Conservation (phyloP, 2,888 invertebrate genomes). For the Caenorhabditis sp. region DNA sequence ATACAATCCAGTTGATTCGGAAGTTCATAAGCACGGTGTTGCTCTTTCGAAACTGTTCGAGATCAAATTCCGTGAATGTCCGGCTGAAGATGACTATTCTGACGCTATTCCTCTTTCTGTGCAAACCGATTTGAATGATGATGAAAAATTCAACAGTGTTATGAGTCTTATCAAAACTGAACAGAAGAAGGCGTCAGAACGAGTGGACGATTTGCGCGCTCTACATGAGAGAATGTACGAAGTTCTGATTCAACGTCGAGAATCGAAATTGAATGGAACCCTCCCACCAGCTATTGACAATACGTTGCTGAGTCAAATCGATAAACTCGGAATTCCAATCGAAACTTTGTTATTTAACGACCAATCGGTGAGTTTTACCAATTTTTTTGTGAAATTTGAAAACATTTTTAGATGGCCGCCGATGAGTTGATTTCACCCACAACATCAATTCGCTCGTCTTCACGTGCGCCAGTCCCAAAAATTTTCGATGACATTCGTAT, state of each 20-base stretch:
- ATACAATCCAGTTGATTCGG: constrained; percentile 64
- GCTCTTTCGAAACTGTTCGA: constrained; percentile 38
- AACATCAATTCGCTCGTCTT: constrained; percentile 21
- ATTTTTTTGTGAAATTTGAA: no score
- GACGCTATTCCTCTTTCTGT: constrained; percentile 10
- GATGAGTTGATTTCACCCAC: constrained; percentile 23
- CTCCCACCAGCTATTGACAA: constrained; percentile 18
- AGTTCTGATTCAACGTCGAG: constrained; percentile 38
- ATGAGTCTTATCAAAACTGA: constrained; percentile 47
- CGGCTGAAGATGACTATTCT: neutral
- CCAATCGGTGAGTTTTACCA: neutral
- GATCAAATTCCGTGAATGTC: constrained; percentile 8
- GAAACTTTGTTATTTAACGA: constrained; percentile 9
- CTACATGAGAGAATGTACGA: constrained; percentile 41
- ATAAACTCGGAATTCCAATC: constrained; percentile 23
- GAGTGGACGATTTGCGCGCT: constrained; percentile 40
- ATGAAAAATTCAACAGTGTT: constrained; percentile 38
- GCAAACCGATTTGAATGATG: constrained; percentile 37
- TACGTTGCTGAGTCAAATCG: constrained; percentile 10
- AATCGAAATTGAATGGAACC: constrained; percentile 51
- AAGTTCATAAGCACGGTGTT: constrained; percentile 57
- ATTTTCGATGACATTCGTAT: constrained; percentile 26
- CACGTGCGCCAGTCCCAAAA: constrained; percentile 36
- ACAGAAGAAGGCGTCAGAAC: constrained; percentile 41
- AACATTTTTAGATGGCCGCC: neutral